phyloP scores from a whole-genome alignment of 2,113 vertebrate species.

The Amblyopsis rosae region DNA sequence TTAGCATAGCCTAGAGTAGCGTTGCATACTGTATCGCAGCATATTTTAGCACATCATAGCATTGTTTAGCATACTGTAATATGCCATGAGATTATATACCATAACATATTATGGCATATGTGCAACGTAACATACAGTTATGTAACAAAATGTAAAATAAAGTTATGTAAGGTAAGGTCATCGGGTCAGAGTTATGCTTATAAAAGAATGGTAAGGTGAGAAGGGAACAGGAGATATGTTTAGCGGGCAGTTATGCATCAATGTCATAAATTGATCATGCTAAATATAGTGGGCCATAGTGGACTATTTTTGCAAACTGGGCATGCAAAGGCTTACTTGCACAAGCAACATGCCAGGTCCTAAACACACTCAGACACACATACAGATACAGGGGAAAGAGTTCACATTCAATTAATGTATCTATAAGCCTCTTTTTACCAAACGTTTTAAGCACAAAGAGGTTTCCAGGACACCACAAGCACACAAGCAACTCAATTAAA shows the following conservation, averaged over 20 bases:
- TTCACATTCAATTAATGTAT: constrained; percentile 5
- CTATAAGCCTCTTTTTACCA: not conserved
- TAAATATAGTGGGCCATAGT: constrained; percentile 46
- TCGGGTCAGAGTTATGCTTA: not conserved
- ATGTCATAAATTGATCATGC: constrained; percentile 37
- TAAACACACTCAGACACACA: constrained; percentile 13
- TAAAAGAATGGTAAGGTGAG: not conserved
- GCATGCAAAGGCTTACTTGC: constrained; percentile 37
- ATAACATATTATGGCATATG: not conserved
- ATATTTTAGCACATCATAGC: not conserved
- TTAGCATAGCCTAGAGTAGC: not conserved
- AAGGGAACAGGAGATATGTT: not conserved
- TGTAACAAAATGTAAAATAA: no score
- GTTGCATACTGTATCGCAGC: no score
- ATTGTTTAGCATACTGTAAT: not conserved
- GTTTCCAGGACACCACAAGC: not conserved
- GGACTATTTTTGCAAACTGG: constrained; percentile 41
- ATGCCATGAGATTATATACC: not conserved
- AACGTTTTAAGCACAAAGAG: not conserved
- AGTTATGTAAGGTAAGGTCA: no score
- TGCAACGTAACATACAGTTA: not conserved
- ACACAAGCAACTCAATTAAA: constrained; percentile 7
- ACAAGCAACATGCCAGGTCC: constrained; percentile 23
- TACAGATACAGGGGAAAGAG: not conserved
- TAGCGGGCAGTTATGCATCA: constrained; percentile 6